Percentiles rank a stretch among this genome's conserved stretches.
These are phyloP conservation scores for Protomyctophum bolini DNA, from an alignment of 2,113 vertebrate species.

Conservation along the genomic window DNA sequence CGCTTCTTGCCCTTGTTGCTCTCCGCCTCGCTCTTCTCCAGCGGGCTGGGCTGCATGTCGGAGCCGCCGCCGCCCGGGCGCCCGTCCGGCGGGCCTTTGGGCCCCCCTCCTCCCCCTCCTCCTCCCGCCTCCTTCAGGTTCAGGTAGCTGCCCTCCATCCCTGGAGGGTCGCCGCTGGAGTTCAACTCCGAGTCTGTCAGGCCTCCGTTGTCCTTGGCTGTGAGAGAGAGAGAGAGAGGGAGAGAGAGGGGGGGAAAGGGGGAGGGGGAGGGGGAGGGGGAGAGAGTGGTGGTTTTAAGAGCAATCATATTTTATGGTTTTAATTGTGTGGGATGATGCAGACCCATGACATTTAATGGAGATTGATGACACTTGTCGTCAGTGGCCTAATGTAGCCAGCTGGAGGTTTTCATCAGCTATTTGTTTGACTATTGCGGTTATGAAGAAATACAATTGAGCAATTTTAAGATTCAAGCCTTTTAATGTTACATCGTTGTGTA, in stretches of 20 bases:
- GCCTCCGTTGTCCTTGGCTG: conserved; percentile 87
- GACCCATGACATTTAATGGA: neutral
- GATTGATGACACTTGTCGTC: neutral
- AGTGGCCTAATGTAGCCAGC: neutral
- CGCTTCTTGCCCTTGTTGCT: conserved; percentile 97
- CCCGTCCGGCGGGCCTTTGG: conserved; percentile 82
- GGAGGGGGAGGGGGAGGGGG: neutral
- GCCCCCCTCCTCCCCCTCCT: conserved; percentile 41
- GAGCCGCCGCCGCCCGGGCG: conserved; percentile 70
- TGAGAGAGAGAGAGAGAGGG: neutral
- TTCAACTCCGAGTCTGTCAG: conserved; percentile 87
- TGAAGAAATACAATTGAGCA: neutral
- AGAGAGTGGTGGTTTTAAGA: neutral
- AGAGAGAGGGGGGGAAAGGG: conserved; percentile 1
- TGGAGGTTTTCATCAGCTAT: conserved; percentile 1
- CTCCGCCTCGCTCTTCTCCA: conserved; percentile 91
- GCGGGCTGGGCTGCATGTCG: conserved; percentile 85
- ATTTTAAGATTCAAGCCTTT: neutral
- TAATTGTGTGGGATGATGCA: neutral
- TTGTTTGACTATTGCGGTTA: conserved; percentile 1
- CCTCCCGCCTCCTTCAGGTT: conserved; percentile 83
- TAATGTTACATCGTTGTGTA: too few species aligned
- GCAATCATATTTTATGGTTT: neutral
- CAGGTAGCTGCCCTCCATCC: conserved; percentile 94
- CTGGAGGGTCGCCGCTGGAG: conserved; percentile 81